phyloP scores from a whole-genome alignment of 2,797 vertebrate species.

The Lates japonicus region DNA sequence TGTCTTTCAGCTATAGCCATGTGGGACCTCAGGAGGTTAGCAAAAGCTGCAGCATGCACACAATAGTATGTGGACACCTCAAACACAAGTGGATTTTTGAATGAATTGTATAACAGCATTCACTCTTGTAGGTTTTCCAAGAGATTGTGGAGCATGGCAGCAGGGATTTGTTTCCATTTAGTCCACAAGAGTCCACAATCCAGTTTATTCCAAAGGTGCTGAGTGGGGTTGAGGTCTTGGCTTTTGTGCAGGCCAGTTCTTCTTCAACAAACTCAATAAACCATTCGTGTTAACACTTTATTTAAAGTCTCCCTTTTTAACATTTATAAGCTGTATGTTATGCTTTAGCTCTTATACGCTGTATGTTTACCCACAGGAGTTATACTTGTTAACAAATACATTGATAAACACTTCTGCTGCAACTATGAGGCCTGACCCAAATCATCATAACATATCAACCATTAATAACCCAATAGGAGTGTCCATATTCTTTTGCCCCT shows the following conservation, averaged over 20 bases:
- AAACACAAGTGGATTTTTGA: no score
- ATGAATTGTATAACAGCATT: no score
- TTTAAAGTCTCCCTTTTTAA: background rate
- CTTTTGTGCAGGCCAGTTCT: background rate
- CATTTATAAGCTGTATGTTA: background rate
- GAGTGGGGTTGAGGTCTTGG: background rate
- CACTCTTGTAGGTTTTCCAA: background rate
- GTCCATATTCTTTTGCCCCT: no score
- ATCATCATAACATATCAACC: no score
- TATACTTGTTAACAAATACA: no score
- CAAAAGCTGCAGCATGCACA: background rate
- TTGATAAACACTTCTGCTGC: no score
- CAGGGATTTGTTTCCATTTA: background rate
- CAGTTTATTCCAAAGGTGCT: no score
- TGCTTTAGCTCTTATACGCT: no score
- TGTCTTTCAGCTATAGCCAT: conserved; percentile 2
- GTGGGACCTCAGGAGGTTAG: background rate
- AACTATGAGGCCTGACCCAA: no score
- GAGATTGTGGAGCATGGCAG: no score
- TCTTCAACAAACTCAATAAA: background rate
- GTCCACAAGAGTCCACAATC: background rate
- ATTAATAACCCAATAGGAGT: no score
- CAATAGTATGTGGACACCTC: background rate
- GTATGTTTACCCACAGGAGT: no score
- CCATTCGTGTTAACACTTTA: background rate